phyloP scores from a whole-genome alignment of 2,888 invertebrate species.

The Allygus modestus region DNA sequence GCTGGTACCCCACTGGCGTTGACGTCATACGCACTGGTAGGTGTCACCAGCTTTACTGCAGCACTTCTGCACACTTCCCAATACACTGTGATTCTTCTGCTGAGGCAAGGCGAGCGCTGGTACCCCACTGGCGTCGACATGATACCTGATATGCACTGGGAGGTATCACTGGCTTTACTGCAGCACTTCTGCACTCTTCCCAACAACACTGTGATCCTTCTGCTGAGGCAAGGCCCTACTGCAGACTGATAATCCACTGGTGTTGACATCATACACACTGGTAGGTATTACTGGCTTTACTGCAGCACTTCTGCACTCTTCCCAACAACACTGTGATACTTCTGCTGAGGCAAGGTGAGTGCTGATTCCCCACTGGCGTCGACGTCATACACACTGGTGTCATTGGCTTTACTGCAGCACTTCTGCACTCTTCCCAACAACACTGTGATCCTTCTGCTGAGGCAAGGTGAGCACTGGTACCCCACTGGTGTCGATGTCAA shows the following conservation, averaged over 20 bases:
- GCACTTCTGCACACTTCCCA: constrained; percentile 95
- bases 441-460: constrained; percentile 91
- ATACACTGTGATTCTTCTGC: constrained; percentile 93
- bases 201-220: constrained; percentile 92
- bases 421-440: constrained; percentile 96
- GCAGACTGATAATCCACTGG: constrained; percentile 96
- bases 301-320: constrained; percentile 90
- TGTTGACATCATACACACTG: constrained; percentile 96
- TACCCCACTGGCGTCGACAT: constrained; percentile 96
- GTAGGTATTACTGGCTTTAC: no score
- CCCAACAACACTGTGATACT: constrained; percentile 94
- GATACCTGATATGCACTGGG: constrained; percentile 96
- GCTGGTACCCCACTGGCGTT: constrained; percentile 96
- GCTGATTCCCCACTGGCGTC: constrained; percentile 96
- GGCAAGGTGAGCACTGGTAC: constrained; percentile 95
- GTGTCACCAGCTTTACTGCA: no score
- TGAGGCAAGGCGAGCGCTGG: constrained; percentile 95
- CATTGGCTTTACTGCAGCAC: no score
- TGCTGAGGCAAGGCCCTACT: constrained; percentile 93
- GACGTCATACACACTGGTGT: constrained; percentile 96
- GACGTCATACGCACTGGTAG: constrained; percentile 96
- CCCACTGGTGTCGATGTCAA: constrained; percentile 96
- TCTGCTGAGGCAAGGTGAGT: constrained; percentile 92
- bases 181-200: constrained; percentile 84
- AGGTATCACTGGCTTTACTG: constrained; percentile 71